Base-by-base conservation (phyloP, 2,113 vertebrate genomes). In the Amblyopsis rosae region DNA sequence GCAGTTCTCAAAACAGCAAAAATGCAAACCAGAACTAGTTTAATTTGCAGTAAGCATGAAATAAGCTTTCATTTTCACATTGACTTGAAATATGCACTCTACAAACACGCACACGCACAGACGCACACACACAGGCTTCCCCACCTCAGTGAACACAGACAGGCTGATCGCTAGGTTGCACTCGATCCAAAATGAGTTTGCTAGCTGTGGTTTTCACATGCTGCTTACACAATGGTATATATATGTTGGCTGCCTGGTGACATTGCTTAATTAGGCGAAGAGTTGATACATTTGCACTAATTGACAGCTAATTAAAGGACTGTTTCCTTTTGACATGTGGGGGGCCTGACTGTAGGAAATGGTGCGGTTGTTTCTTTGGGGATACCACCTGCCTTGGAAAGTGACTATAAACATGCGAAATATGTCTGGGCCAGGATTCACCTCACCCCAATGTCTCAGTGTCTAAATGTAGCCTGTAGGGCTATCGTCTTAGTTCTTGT, bases 251-350 rank as follows among this genome's bases (percentile, higher is more conserved):
- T 93, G 93, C 94, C 94, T 92, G 93, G 93, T 87, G 92, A 90
- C 93, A 92, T 93, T 95, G 94, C 93, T 95, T 96, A 96, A 96
- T 96, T 94, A 95, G 94, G 95, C 94, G 87, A 94, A 87, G 90
- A 94, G 93, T 94, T 95, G 95, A 95, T 95, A 95, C 92, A 94
- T 95, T 94, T 94, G 94, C 93, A 89, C 93, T 96, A 95, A 96
- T 94, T 96, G 95, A 96, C 95, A 95, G 95, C 95, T 96, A 96
- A 96, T 96, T 96, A 95, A 86, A 90, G 89, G 92, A 82, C 91
- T 84, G 87, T 89, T 90, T 93, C 92, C 93, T 93, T 93, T 94
- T 94, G 92, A 92, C 92, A 90, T 94, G 90, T 78, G 19, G 19
- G 26, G 26, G 91, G 92, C 91, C 84, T 87, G 85, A 73, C 76